Evolutionary conservation across 53 echinoderm and acorn worm species (phyloP), one percentile per base, ranked within the genome.

Genomic region (Holothuria leucospilota): DNA sequence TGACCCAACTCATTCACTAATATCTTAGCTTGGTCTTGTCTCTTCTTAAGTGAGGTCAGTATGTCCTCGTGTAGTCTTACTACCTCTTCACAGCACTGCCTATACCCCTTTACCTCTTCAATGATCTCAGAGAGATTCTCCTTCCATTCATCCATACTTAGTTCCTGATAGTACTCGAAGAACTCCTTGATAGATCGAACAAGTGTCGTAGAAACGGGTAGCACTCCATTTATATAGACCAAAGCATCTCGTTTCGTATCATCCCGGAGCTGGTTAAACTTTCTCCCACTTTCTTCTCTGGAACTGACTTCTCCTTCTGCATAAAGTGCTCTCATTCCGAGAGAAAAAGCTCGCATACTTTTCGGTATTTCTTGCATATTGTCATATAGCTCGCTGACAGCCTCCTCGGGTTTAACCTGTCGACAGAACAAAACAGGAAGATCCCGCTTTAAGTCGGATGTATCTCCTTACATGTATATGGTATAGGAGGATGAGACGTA

Each of bases 21-120:
- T 28, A 82, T 63, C 63, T 60, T 85, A 20, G 85, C 85, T 29
- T 85, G 49, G 69, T 85, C 85, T 70, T 85, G 71, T 29, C 85
- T 69, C 71, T 49, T 30, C 58, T 71, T 70, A 4, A 85, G 69
- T 13, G 85, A 41, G 8, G 42, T 24, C 71, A 85, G 69, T 21
- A 85, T 85, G 20, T 85, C 71, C 30, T 85, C 26, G 71, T 85
- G 85, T 38, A 85, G 26, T 23, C 10, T 49, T 29, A 85, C 69
- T 0, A 85, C 68, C 59, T 71, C 85, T 26, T 18, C 24, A 56
- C 85, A 85, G 34, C 69, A 85, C n/a, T 68, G 85, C 28, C 70
- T 70, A 20, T 68, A 85, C 25, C 85, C 69, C 9, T 24, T 70
- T 28, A 85, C 85, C 20, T 85, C 85, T 6, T 85, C 85, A 20